Percentiles rank a stretch among this genome's conserved stretches.
phyloP scores from a whole-genome alignment of 2,888 invertebrate species.

The Cyclophora albipunctata region DNA sequence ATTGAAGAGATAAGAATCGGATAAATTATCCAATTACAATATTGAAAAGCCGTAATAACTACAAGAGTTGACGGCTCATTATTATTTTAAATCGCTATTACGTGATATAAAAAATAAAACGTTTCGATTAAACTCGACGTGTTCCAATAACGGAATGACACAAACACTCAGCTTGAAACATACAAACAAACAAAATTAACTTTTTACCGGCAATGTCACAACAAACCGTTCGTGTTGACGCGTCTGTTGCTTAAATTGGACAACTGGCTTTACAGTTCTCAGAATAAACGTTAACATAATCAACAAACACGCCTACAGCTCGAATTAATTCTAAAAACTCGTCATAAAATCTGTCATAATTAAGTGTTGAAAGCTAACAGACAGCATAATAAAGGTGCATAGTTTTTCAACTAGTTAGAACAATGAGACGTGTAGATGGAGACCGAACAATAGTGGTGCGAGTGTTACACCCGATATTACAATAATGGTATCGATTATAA shows the following conservation, averaged over 20 bases:
- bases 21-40: constrained; percentile 52
- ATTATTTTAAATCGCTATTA: constrained; percentile 39
- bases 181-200: constrained; percentile 33
- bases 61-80: constrained; percentile 43
- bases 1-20: constrained; percentile 52
- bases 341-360: constrained; percentile 21
- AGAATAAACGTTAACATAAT: constrained; percentile 5
- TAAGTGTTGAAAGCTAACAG: constrained; percentile 35
- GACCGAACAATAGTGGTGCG: constrained; percentile 65
- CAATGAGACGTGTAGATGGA: constrained; percentile 38
- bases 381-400: constrained; percentile 14
- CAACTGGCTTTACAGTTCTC: constrained; percentile 20
- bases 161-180: constrained; percentile 30
- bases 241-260: constrained; percentile 48
- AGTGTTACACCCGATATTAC: constrained; percentile 69
- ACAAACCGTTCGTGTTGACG: constrained; percentile 32
- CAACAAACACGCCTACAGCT: not conserved
- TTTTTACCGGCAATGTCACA: constrained; percentile 38
- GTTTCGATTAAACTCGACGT: constrained; percentile 24
- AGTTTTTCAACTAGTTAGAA: constrained; percentile 24
- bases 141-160: constrained; percentile 30
- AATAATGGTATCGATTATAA: constrained; percentile 76
- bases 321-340: constrained; percentile 7
- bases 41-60: constrained; percentile 42
- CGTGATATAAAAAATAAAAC: constrained; percentile 24